phyloP scores from a whole-genome alignment of 2,888 invertebrate genomes.

The Pammene aurita region DNA sequence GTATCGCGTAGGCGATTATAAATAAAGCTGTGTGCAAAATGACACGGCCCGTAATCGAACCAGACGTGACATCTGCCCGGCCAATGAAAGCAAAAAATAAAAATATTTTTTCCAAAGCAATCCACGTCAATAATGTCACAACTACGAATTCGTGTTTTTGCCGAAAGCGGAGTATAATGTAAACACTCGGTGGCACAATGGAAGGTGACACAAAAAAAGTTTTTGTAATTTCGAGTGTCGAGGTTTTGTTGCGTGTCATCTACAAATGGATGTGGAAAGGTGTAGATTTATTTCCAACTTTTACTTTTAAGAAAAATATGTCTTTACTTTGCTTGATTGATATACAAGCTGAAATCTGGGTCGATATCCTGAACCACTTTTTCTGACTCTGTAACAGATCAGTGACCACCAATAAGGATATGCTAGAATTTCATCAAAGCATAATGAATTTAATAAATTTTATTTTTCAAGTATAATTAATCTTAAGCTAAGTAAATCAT shows the following conservation, averaged over 20 bases:
- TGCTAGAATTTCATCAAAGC: no score
- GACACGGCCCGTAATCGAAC: conserved; percentile 74
- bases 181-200: conserved; percentile 71
- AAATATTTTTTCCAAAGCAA: conserved; percentile 66
- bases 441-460: no score
- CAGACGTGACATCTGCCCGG: conserved; percentile 75
- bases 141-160: conserved; percentile 65
- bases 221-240: conserved; percentile 56
- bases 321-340: not conserved
- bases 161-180: conserved; percentile 58
- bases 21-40: conserved; percentile 73
- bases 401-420: no score
- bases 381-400: no score
- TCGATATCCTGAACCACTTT: no score
- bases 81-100: conserved; percentile 64
- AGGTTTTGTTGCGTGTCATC: conserved; percentile 55
- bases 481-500: no score
- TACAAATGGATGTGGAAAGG: conserved; percentile 39
- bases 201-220: conserved; percentile 51
- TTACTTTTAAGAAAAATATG: conserved; percentile 11
- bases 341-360: no score
- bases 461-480: no score
- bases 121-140: conserved; percentile 79
- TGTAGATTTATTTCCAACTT: conserved; percentile 23
- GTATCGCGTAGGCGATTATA: conserved; percentile 70